Evolutionary conservation across 2,797 vertebrate genomes (phyloP).

Genomic region (Neosilurus mollespiculum): DNA sequence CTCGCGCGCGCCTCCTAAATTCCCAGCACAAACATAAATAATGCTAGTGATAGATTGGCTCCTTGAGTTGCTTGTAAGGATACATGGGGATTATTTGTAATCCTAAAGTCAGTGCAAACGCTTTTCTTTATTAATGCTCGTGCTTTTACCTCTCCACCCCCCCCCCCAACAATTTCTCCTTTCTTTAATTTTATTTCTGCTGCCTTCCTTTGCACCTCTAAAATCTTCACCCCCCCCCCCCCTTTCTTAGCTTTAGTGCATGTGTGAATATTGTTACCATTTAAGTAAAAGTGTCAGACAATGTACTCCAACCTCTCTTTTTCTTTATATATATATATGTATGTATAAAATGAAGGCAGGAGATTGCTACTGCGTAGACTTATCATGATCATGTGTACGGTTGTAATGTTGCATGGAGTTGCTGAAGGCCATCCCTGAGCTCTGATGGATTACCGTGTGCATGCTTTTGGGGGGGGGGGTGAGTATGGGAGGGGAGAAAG

Average conservation of each 20-base stretch:
- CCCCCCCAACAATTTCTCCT: background rate
- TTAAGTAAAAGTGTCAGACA: slow-evolving; percentile 7
- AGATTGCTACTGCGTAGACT: slow-evolving; percentile 58
- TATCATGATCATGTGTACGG: background rate
- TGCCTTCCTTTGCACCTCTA: slow-evolving; percentile 60
- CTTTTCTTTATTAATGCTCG: background rate
- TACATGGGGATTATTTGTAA: too few species aligned
- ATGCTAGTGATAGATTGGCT: background rate
- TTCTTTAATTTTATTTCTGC: slow-evolving; percentile 14
- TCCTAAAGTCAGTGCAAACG: background rate
- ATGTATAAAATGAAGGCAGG: too few species aligned
- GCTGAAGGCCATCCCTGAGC: background rate
- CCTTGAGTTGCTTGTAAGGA: background rate
- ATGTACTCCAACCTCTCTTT: slow-evolving; percentile 1
- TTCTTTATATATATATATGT: too few species aligned
- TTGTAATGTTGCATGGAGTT: background rate
- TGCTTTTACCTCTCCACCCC: background rate
- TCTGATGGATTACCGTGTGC: background rate
- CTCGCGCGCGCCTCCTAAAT: slow-evolving; percentile 42
- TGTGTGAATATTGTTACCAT: slow-evolving; percentile 1
- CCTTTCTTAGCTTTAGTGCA: background rate
- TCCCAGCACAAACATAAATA: background rate
- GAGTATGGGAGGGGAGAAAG: background rate
- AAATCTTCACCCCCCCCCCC: background rate
- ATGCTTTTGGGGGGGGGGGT: background rate